Conservation (phyloP, 2,888 invertebrate genomes). For the Lycaena phlaeas region DNA sequence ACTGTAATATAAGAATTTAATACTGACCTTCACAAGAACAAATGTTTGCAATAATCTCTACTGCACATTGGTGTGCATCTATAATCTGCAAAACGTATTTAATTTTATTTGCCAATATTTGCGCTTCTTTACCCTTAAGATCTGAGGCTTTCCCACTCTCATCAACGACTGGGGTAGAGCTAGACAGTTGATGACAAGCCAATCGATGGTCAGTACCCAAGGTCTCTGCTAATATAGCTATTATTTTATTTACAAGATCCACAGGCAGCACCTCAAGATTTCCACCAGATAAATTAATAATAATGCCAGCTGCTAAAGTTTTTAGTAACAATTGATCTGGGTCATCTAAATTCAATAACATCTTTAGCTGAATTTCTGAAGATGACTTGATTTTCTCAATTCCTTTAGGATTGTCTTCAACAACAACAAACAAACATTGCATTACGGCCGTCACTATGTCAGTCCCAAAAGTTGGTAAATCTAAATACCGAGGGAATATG, state of each 20-base stretch:
- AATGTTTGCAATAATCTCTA: conserved; percentile 81
- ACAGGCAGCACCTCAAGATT: conserved; percentile 49
- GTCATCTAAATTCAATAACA: conserved; percentile 48
- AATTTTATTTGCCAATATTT: conserved; percentile 57
- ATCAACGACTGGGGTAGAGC: conserved; percentile 53
- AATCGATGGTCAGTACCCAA: conserved; percentile 69
- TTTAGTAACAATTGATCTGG: conserved; percentile 58
- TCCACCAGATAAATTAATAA: conserved; percentile 66
- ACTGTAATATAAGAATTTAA: no score
- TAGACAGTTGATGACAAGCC: conserved; percentile 60
- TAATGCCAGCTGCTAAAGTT: conserved; percentile 73
- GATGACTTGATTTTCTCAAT: conserved; percentile 66
- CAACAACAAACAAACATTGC: conserved; percentile 79
- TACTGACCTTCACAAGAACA: conserved; percentile 76
- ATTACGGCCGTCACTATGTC: conserved; percentile 72
- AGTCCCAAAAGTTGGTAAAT: conserved; percentile 69
- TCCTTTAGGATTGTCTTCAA: conserved; percentile 78
- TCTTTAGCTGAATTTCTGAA: conserved; percentile 53
- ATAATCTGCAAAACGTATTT: conserved; percentile 68
- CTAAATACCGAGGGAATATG: conserved; percentile 73
- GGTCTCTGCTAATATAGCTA: conserved; percentile 63
- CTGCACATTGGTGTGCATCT: conserved; percentile 78
- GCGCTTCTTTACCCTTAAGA: conserved; percentile 47
- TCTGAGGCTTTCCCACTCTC: conserved; percentile 33
- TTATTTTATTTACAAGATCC: conserved; percentile 59